These are phyloP conservation scores for Carettochelys insculpta DNA, from an alignment of 2,113 vertebrate genomes.

Conservation along the genomic window DNA sequence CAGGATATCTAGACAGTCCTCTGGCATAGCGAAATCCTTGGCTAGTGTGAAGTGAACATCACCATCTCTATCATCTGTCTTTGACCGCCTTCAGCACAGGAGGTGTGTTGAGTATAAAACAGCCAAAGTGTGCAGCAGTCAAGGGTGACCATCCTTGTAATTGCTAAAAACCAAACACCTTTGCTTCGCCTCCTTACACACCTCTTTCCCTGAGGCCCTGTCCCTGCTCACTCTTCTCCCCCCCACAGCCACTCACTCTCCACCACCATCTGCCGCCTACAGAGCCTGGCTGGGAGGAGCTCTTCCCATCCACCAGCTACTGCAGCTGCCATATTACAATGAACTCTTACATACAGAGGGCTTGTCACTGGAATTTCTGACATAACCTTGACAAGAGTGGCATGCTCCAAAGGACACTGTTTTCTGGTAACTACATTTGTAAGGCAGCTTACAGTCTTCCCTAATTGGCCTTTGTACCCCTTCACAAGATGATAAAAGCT, in stretches of 20 bases:
- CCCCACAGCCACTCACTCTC: no score
- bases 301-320: no score
- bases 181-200: no score
- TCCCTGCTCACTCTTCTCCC: no score
- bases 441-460: background rate
- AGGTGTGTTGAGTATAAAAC: background rate
- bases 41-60: background rate
- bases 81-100: background rate
- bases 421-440: background rate
- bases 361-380: background rate
- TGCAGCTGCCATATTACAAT: background rate
- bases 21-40: background rate
- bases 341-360: background rate
- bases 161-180: no score
- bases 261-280: no score
- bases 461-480: background rate
- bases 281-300: no score
- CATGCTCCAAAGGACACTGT: no score
- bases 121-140: background rate
- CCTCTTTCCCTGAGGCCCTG: no score
- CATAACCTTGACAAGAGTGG: background rate
- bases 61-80: background rate
- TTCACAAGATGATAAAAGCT: background rate
- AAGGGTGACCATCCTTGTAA: no score
- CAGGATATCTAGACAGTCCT: background rate